A percentile compares a stretch with the other conserved stretches of the same genome.
Conservation (phyloP, 2,797 vertebrate genomes). For the Trachops cirrhosus region DNA sequence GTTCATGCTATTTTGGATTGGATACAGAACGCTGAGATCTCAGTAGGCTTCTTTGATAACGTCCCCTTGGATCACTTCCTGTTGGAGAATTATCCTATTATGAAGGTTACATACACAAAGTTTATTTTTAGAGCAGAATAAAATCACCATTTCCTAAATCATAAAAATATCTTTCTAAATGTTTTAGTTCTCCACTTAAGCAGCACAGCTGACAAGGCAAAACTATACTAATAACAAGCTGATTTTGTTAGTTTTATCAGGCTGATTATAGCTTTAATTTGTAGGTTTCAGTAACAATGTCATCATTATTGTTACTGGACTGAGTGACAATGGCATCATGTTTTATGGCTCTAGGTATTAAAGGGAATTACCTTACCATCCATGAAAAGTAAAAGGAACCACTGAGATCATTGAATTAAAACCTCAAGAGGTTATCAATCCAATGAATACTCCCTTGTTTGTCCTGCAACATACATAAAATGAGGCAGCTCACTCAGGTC, state of each 20-base stretch:
- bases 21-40: neutral
- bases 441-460: neutral
- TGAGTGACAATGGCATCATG: neutral
- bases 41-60: neutral
- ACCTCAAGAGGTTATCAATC: neutral
- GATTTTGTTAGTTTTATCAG: neutral
- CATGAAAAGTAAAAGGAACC: neutral
- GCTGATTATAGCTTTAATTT: neutral
- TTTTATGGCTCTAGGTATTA: neutral
- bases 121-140: slow-evolving; percentile 61
- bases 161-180: slow-evolving; percentile 26
- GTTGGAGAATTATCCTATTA: slow-evolving; percentile 7
- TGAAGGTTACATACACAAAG: slow-evolving; percentile 36
- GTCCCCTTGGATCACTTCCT: neutral
- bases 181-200: neutral
- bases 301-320: neutral
- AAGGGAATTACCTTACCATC: neutral
- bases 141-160: neutral
- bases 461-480: neutral
- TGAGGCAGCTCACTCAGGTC: neutral
- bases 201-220: neutral
- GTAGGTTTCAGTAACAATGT: neutral
- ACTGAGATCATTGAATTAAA: neutral
- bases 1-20: neutral
- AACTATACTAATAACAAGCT: neutral